These are phyloP conservation scores for Neoniphon sammara DNA, from an alignment of 2,797 vertebrate genomes.

Conservation along the genomic window DNA sequence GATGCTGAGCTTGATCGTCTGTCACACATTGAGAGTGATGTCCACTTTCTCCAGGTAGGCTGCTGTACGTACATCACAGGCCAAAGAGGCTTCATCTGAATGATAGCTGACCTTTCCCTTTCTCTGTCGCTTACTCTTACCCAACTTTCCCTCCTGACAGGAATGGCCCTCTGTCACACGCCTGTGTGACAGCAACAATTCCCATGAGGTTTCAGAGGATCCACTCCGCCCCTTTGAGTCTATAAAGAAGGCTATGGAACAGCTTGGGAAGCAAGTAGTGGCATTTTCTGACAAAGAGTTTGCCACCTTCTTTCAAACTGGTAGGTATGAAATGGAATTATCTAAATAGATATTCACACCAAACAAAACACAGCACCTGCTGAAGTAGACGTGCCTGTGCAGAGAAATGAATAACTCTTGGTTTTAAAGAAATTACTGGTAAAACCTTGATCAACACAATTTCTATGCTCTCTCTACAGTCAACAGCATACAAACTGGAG, in stretches of 20 bases:
- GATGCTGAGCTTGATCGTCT: conserved; percentile 50
- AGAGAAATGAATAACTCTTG: too few relatives aligned
- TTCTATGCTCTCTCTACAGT: conserved; percentile 16
- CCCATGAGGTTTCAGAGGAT: neutral
- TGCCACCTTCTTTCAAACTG: conserved; percentile 29
- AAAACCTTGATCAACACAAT: too few relatives aligned
- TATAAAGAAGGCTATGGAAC: conserved; percentile 41
- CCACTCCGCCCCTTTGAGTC: conserved; percentile 29
- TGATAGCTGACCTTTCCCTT: neutral
- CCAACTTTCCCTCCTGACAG: conserved; percentile 36
- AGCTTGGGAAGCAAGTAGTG: conserved; percentile 52
- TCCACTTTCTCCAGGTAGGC: conserved; percentile 70
- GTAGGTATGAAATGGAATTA: conserved; percentile 51
- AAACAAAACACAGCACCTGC: too few relatives aligned
- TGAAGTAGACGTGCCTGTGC: too few relatives aligned
- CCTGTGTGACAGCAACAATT: conserved; percentile 20
- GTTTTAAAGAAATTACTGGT: too few relatives aligned
- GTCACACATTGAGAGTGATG: conserved; percentile 25
- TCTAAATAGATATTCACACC: too few relatives aligned
- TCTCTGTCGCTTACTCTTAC: neutral
- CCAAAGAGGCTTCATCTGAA: neutral
- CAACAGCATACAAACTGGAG: neutral
- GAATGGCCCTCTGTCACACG: conserved; percentile 40
- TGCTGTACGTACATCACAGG: neutral
- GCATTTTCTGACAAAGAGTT: conserved; percentile 57